These are phyloP conservation scores for Nyctalus aviator DNA, from an alignment of 2,797 vertebrate genomes.

Conservation along the genomic window DNA sequence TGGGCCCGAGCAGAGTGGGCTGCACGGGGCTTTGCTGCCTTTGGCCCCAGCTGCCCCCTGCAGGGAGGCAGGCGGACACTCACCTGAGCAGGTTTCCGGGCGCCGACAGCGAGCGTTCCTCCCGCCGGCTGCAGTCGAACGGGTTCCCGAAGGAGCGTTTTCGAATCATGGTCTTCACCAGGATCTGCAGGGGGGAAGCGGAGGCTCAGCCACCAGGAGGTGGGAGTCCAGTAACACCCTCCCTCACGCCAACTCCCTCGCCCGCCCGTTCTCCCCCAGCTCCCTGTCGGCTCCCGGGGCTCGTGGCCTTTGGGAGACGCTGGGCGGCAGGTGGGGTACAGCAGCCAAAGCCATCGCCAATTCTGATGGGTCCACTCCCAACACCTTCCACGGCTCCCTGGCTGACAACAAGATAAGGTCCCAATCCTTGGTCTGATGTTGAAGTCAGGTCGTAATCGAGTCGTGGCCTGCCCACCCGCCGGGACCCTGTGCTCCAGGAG, in stretches of 20 bases:
- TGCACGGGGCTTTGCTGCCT: neutral
- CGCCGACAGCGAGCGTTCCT: constrained; percentile 91
- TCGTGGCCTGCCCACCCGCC: neutral
- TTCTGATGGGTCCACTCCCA: neutral
- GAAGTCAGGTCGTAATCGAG: neutral
- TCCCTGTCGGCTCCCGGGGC: neutral
- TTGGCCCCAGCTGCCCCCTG: neutral
- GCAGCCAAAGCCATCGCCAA: neutral
- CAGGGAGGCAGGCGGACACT: constrained; percentile 79
- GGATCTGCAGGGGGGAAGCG: constrained; percentile 89
- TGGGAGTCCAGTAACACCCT: no score
- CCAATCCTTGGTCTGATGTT: neutral
- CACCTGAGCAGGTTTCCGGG: constrained; percentile 92
- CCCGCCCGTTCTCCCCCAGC: neutral
- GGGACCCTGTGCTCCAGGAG: neutral
- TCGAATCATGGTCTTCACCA: constrained; percentile 98
- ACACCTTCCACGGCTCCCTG: neutral
- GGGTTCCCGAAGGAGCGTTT: constrained; percentile 99
- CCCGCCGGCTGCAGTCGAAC: constrained; percentile 94
- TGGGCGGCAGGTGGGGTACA: neutral
- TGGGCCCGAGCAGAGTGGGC: neutral
- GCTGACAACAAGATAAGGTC: neutral
- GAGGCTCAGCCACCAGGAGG: neutral
- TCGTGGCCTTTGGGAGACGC: neutral
- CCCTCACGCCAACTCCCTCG: neutral